phyloP scores from a whole-genome alignment of 2,113 vertebrate species.

The Riparia riparia region DNA sequence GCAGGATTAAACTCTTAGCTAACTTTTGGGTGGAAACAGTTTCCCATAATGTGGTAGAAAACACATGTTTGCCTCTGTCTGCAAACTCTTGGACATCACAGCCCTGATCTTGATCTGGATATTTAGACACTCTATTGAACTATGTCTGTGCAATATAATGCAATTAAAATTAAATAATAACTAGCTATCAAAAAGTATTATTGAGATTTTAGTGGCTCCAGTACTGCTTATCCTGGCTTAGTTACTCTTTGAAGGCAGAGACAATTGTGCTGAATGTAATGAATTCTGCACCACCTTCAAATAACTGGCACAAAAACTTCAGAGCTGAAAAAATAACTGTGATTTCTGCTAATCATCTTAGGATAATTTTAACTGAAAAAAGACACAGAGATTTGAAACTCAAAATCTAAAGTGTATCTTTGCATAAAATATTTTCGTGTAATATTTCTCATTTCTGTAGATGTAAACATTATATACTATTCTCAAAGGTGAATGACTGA shows the following conservation, averaged over 20 bases:
- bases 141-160: not conserved
- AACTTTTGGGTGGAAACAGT: slow-evolving; percentile 59
- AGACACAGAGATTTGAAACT: not conserved
- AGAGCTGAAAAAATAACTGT: not conserved
- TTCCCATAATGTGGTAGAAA: slow-evolving; percentile 59
- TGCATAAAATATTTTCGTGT: not conserved
- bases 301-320: not conserved
- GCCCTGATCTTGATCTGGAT: not conserved
- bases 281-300: not conserved
- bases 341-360: not conserved
- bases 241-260: slow-evolving; percentile 27
- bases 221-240: slow-evolving; percentile 5
- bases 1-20: slow-evolving; percentile 63
- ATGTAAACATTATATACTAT: not conserved
- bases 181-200: slow-evolving; percentile 17
- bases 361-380: not conserved
- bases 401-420: not conserved
- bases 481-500: not conserved
- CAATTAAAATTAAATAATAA: slow-evolving; percentile 55
- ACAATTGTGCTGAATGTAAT: not conserved
- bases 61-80: slow-evolving; percentile 46
- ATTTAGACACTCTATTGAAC: slow-evolving; percentile 11
- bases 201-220: slow-evolving; percentile 45
- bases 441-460: not conserved
- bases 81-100: not conserved